Evolutionary conservation across 2,113 vertebrate genomes (phyloP), one percentile per base, ranked within the genome.

Genomic region (Lates calcarifer): DNA sequence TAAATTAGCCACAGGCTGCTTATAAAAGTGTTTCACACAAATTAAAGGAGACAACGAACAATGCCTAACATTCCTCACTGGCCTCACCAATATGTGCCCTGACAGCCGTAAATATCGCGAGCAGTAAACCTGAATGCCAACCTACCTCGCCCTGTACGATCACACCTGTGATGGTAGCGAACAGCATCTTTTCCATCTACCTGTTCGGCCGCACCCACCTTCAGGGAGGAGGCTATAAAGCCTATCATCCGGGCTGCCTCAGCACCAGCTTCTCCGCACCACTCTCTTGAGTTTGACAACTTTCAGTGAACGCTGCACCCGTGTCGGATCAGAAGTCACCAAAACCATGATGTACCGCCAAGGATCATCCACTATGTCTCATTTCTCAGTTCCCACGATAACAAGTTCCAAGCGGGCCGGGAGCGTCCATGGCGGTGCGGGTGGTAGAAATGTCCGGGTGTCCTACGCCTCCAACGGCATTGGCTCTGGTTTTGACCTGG

Each of bases 371-470:
- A 1, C 83, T 5, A 0, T 49, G 8, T 92, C 92, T 6, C 18
- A 88, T 20, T 82, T 15, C 76, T 84, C 87, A 2, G 0, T 29
- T 1, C 41, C 82, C 24, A 1, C 1, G 0, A 0, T 7, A 6
- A 0, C 35, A 0, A 18, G 57, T 37, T 12, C 28, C 57, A 55
- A 17, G 7, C 65, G 81, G 12, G 60, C 29, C 0, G 1, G 7
- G 22, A 95, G 94, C 71, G 76, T 95, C 4, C 72, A 95, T 3
- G 93, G 82, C n/a, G 92, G 94, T 0, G 89, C 90, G 0, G 90
- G 77, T 0, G 90, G 85, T 0, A 26, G 1, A 3, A 87, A 60
- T 49, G 79, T 90, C 35, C 71, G 58, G 47, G 60, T 95, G 18
- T 95, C 95, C 10, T 91, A 91, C 75, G 76, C 87, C 35, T 81